Evolutionary conservation across 1,140 invertebrate genomes (phyloP).

Genomic region (Andricus grossulariae): DNA sequence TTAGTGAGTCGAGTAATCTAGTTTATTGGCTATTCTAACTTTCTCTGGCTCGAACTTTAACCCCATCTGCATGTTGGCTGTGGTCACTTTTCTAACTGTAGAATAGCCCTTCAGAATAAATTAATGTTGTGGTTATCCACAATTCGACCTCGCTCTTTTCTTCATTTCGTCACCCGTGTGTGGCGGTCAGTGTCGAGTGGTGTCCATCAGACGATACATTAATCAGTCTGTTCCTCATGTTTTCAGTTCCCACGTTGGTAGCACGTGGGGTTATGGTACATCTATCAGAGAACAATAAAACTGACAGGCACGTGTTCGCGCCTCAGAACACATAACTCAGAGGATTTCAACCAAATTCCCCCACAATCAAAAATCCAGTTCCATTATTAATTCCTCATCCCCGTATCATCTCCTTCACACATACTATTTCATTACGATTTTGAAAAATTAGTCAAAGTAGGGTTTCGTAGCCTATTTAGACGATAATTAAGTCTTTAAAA

Average conservation of each 20-base stretch:
- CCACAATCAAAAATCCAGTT: not conserved
- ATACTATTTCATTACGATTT: too few species aligned
- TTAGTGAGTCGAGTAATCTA: not conserved
- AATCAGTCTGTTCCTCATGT: constrained; percentile 32
- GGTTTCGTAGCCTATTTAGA: too few species aligned
- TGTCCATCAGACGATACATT: constrained; percentile 39
- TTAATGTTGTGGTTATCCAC: constrained; percentile 21
- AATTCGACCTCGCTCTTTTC: constrained; percentile 35
- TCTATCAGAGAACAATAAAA: constrained; percentile 31
- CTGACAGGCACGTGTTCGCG: constrained; percentile 12
- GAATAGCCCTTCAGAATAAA: constrained; percentile 31
- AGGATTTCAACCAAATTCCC: not conserved
- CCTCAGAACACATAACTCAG: not conserved
- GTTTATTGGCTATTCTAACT: not conserved
- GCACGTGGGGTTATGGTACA: not conserved
- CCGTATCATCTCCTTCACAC: too few species aligned
- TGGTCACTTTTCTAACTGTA: constrained; percentile 11
- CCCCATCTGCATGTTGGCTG: not conserved
- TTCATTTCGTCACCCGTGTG: constrained; percentile 29
- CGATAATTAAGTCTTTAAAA: too few species aligned
- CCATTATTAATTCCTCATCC: not conserved
- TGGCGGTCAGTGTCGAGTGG: constrained; percentile 36
- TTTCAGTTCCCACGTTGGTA: constrained; percentile 4
- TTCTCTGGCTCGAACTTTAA: not conserved
- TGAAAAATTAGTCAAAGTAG: too few species aligned